phyloP scores from a whole-genome alignment of 2,888 invertebrate genomes.

The Carpatolechia fugitivella region DNA sequence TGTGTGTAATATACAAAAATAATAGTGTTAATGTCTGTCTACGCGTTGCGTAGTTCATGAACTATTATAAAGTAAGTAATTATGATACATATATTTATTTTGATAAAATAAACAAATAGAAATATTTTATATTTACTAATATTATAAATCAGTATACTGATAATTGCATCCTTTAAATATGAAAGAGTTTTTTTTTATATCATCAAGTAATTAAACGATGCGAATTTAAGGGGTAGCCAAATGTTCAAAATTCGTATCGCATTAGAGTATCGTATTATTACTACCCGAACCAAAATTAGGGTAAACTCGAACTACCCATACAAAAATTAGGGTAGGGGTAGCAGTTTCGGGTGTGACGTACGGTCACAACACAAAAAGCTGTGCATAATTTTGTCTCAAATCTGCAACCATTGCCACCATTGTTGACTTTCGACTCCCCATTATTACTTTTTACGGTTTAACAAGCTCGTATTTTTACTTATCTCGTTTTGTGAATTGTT shows the following conservation, averaged over 20 bases:
- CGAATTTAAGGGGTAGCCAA: slow-evolving; percentile 19
- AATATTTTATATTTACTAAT: too few species aligned
- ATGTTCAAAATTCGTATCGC: slow-evolving; percentile 12
- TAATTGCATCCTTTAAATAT: background rate
- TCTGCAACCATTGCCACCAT: slow-evolving; percentile 44
- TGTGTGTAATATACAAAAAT: too few species aligned
- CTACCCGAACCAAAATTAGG: slow-evolving; percentile 1
- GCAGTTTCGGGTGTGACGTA: slow-evolving; percentile 13
- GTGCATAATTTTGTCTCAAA: slow-evolving; percentile 58
- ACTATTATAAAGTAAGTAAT: too few species aligned
- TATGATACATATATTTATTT: too few species aligned
- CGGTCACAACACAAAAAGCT: slow-evolving; percentile 34
- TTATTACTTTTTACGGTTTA: slow-evolving; percentile 79
- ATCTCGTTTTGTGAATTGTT: slow-evolving; percentile 74
- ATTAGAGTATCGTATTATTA: slow-evolving; percentile 20
- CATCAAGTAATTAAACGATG: slow-evolving; percentile 2
- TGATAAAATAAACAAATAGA: too few species aligned
- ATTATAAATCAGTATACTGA: background rate
- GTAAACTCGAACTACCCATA: slow-evolving; percentile 1
- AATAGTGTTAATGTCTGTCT: too few species aligned
- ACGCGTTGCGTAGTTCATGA: too few species aligned
- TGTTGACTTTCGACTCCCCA: slow-evolving; percentile 74
- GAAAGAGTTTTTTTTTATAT: too few species aligned
- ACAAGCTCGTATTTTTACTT: slow-evolving; percentile 77
- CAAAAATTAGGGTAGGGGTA: slow-evolving; percentile 15